These are phyloP conservation scores for Caenorhabditis doughertyi DNA, from an alignment of 2,888 invertebrate genomes.

Conservation along the genomic window DNA sequence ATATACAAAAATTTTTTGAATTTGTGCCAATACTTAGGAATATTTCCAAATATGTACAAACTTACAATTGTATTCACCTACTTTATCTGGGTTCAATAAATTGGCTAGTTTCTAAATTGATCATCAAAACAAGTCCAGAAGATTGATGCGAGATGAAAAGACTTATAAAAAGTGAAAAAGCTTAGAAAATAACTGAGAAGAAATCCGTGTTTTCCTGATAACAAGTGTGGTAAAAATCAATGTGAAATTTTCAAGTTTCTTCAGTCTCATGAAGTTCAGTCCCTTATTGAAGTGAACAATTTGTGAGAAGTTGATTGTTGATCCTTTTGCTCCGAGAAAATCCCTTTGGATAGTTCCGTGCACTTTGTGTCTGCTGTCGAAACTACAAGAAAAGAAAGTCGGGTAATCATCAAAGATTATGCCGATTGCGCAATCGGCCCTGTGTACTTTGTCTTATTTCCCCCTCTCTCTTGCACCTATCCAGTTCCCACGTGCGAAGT, in stretches of 20 bases:
- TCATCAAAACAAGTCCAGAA: too few species aligned
- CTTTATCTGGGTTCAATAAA: conserved; percentile 15
- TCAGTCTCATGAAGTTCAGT: not conserved
- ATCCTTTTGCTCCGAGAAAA: conserved; percentile 2
- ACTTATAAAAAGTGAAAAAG: too few species aligned
- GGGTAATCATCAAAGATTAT: conserved; percentile 60
- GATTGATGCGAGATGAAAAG: too few species aligned
- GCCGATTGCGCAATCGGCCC: conserved; percentile 37
- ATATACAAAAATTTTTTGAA: not conserved
- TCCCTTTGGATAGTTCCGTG: conserved; percentile 13
- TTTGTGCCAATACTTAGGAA: conserved; percentile 20
- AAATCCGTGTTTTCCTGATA: too few species aligned
- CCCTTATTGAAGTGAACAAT: not conserved
- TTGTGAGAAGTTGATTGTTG: conserved; percentile 27
- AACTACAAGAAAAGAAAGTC: conserved; percentile 12
- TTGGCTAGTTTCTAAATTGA: not conserved
- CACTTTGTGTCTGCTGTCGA: not conserved
- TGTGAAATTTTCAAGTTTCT: not conserved
- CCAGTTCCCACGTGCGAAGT: conserved; percentile 59
- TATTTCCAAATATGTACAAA: conserved; percentile 25
- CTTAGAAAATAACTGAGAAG: too few species aligned
- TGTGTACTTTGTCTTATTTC: conserved; percentile 44
- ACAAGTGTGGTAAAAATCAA: too few species aligned
- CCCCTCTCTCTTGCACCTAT: conserved; percentile 16
- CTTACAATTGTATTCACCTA: not conserved